A percentile compares a stretch with the other conserved stretches of the same genome.
phyloP scores from a whole-genome alignment of 2,888 invertebrate species.

The Acleris emargana region DNA sequence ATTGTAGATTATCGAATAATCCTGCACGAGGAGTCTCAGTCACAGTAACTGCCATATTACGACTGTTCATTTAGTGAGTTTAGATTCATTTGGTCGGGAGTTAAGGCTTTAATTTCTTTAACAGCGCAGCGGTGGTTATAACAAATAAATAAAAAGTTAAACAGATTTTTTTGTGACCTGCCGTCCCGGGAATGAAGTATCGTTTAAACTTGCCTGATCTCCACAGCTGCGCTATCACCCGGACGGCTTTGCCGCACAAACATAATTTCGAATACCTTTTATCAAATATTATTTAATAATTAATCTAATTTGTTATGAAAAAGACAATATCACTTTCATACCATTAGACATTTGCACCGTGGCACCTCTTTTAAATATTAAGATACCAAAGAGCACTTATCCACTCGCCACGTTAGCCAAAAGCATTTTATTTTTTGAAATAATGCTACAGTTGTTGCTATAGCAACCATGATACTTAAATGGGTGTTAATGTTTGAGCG shows the following conservation, averaged over 20 bases:
- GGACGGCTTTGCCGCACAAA: constrained; percentile 59
- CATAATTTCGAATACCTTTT: constrained; percentile 54
- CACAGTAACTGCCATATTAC: constrained; percentile 62
- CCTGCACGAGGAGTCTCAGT: constrained; percentile 36
- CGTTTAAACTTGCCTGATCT: neutral
- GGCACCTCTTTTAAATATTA: constrained; percentile 15
- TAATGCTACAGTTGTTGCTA: neutral
- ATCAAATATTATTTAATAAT: constrained; percentile 42
- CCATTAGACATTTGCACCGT: constrained; percentile 2
- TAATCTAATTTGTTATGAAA: constrained; percentile 38
- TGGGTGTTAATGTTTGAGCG: neutral
- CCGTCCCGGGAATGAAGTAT: constrained; percentile 15
- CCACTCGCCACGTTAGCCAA: too few species aligned
- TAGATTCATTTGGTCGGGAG: constrained; percentile 30
- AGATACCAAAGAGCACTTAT: neutral
- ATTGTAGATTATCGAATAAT: constrained; percentile 12
- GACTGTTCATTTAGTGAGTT: constrained; percentile 52
- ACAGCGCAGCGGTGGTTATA: constrained; percentile 40
- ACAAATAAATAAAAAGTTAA: neutral
- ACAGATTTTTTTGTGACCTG: neutral
- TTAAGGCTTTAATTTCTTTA: constrained; percentile 56
- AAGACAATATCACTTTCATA: constrained; percentile 29
- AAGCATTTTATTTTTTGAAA: neutral
- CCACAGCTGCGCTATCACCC: constrained; percentile 27
- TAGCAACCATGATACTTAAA: neutral